A percentile compares a stretch with the other conserved stretches of the same genome.
These are phyloP conservation scores for Aegithalos caudatus DNA, from an alignment of 2,113 vertebrate genomes.

Conservation along the genomic window DNA sequence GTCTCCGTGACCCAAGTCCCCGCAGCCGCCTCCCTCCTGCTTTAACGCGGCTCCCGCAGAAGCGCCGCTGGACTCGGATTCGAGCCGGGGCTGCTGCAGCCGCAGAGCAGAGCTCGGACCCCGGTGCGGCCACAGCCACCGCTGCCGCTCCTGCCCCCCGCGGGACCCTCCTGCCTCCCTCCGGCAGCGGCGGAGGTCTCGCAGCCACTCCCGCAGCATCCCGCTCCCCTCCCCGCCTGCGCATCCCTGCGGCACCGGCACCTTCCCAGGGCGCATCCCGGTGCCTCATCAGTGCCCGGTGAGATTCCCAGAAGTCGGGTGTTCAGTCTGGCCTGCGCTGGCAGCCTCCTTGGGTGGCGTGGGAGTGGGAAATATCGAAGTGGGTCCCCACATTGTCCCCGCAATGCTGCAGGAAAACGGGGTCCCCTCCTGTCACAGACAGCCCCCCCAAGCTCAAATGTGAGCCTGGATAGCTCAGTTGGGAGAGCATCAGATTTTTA, in stretches of 20 bases:
- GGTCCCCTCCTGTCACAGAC: rapidly evolving
- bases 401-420: rapidly evolving
- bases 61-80: conserved; percentile 61
- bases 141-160: neutral
- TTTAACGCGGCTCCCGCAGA: neutral
- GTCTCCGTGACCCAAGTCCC: rapidly evolving
- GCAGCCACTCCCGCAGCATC: neutral
- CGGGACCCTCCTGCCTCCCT: neutral
- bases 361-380: neutral
- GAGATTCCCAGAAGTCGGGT: neutral
- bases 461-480: conserved; percentile 48
- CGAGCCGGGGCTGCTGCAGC: conserved; percentile 74
- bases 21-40: neutral
- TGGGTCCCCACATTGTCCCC: rapidly evolving
- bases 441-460: rapidly evolving
- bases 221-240: neutral
- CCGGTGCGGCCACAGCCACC: neutral
- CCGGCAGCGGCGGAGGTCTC: neutral
- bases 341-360: neutral
- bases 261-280: neutral
- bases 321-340: neutral
- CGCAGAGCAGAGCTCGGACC: conserved; percentile 44
- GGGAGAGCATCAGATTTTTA: conserved; percentile 60
- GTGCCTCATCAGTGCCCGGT: rapidly evolving
- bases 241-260: neutral